Conservation (phyloP, 2,113 vertebrate genomes). For the Numenius arquata region DNA sequence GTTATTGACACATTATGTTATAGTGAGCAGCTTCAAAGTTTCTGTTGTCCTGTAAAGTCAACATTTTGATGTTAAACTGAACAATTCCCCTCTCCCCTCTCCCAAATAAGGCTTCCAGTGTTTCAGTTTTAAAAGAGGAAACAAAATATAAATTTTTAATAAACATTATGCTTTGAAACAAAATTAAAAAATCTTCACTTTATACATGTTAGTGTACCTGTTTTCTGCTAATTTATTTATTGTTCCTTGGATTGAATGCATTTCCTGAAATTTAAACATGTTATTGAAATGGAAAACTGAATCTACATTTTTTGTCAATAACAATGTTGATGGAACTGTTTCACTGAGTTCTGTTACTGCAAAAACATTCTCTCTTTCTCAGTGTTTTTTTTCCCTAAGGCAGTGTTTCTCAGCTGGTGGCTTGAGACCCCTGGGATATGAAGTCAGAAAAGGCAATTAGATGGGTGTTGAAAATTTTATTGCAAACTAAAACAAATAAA, state of each 20-base stretch:
- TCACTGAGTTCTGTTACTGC: not conserved
- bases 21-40: not conserved
- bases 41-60: not conserved
- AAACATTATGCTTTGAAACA: not conserved
- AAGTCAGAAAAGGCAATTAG: constrained; percentile 14
- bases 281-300: not conserved
- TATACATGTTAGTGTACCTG: not conserved
- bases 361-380: not conserved
- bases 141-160: not conserved
- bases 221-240: not conserved
- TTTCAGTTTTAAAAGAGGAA: not conserved
- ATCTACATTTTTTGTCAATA: not conserved
- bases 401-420: not conserved
- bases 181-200: not conserved
- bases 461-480: constrained; percentile 19
- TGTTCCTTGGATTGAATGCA: not conserved
- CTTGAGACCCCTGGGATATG: not conserved
- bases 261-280: not conserved
- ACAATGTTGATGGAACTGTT: not conserved
- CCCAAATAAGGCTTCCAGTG: not conserved
- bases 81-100: not conserved
- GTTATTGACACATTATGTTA: not conserved
- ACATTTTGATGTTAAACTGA: not conserved
- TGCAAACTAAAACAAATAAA: not conserved
- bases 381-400: not conserved